Evolutionary conservation across 1,140 invertebrate species (phyloP), one percentile per base, ranked within the genome.

Genomic region (Aphaenogaster ashmeadi): DNA sequence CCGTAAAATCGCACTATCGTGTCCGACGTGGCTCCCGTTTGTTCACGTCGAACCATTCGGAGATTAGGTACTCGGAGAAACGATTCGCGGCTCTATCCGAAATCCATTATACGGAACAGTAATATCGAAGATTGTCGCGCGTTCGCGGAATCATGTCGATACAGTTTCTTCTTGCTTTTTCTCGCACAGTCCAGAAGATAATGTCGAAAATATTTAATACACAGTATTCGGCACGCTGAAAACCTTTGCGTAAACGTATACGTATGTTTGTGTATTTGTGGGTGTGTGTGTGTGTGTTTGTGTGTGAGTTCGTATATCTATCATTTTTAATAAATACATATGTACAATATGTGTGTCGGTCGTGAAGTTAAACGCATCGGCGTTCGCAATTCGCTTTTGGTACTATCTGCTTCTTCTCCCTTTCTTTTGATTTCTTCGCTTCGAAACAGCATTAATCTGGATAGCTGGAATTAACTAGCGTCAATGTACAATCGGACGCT

Each of bases 291-390:
- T 44, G 41, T 44, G 41, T 44, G 41, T 44, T 1, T 27, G 27
- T 27, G 54, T 27, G 58, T 38, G 36, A 56, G n/a, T 84, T 54
- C 33, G 83, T 87, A 66, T 62, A 83, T 71, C 77, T 87, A 89
- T 54, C 41, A 71, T 60, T 89, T 21, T 89, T 90, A 84, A 60
- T 74, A 60, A 74, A 78, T 90, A 90, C 89, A 90, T 89, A 90
- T 90, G 62, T 90, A 90, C 89, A 81, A 58, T 27, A n/a, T 38
- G 15, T 81, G 81, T 47, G 56, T 69, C 87, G 86, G 83, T 60
- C 66, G 58, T 78, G 44, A 83, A 90, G 56, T 79, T 86, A 86
- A 84, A 90, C 64, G 54, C 62, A 64, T 80, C 81, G 88, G 74
- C 87, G 69, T 90, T 81, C 15, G 78, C 44, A 56, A 77, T 85